Base-by-base conservation (phyloP, 2,888 invertebrate genomes). In the Neria commutata region DNA sequence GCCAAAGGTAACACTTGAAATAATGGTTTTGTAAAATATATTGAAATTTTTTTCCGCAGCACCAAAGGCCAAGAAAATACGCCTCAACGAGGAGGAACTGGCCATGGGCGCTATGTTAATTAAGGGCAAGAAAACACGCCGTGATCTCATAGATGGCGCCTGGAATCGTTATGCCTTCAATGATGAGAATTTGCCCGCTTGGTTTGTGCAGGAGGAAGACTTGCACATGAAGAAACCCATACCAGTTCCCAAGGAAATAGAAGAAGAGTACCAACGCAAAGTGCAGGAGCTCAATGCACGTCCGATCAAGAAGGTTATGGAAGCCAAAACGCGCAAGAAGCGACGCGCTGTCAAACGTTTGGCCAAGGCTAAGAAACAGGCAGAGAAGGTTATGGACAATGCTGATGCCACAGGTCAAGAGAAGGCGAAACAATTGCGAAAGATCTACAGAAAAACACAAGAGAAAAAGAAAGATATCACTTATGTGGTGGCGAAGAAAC, bases 261-360 rank as follows among this genome's bases (percentile, higher is more conserved):
- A 93, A 0, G 88, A 91, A 40, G 92, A 95, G 73, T 98, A 98
- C 79, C 89, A 90, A 69, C 91, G 91, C 66, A 87, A 88, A 69
- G 82, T 91, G 14, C 86, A 90, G 78, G 97, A 95, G 67, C 88
- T 99, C 37, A 95, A 99, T 82, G 92, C 91, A 0, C 86, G 96
- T 62, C 96, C 99, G 14, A 96, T 98, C 63, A 99, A 98, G 84
- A 99, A 99, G 83, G 93, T 99, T 0, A 88, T 96, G 68, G 97
- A 99, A 84, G 99, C 99, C 0, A 98, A 96, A 83, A 95, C 96
- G 0, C 89, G 99, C 56, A 99, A 98, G 87, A 96, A 97, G 89
- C 91, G 89, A 81, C 91, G 95, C 66, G 90, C 92, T 64, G 79
- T 92, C 60, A 91, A 88, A 74, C 91, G 91, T 77, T 83, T 98